These are phyloP conservation scores for Exaiptasia diaphana DNA, from an alignment of 64 coral and sea anemone species.

Conservation along the genomic window DNA sequence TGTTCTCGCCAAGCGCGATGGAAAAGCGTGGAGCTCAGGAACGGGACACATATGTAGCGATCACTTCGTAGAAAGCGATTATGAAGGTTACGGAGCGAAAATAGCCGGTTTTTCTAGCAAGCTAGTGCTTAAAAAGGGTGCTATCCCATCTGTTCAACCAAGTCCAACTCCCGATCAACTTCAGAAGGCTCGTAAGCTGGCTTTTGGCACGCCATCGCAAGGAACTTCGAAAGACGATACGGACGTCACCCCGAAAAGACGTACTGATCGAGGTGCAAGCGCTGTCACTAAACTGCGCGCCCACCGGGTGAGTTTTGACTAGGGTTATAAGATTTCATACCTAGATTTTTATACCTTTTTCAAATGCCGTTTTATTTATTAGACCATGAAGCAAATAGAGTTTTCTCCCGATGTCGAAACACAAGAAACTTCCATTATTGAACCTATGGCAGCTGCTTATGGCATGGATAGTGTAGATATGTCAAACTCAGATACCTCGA, in stretches of 20 bases:
- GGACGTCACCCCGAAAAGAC: neutral
- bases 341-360: neutral
- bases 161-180: constrained; percentile 37
- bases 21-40: neutral
- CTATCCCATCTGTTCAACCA: constrained; percentile 21
- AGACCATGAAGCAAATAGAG: neutral
- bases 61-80: neutral
- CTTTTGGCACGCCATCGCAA: neutral
- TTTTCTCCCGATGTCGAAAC: neutral
- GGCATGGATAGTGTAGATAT: neutral
- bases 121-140: constrained; percentile 12
- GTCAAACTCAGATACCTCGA: neutral
- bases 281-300: constrained; percentile 3
- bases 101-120: constrained; percentile 26
- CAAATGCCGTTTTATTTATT: too few species aligned
- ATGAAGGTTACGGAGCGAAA: constrained; percentile 22
- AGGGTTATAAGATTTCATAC: neutral
- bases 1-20: neutral
- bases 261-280: neutral
- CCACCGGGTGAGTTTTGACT: neutral
- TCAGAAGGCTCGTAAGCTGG: constrained; percentile 8
- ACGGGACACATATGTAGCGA: constrained; percentile 42
- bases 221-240: neutral
- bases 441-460: neutral
- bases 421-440: neutral